Evolutionary conservation across 2,797 vertebrate genomes (phyloP).

Genomic region (Diplodus puntazzo): DNA sequence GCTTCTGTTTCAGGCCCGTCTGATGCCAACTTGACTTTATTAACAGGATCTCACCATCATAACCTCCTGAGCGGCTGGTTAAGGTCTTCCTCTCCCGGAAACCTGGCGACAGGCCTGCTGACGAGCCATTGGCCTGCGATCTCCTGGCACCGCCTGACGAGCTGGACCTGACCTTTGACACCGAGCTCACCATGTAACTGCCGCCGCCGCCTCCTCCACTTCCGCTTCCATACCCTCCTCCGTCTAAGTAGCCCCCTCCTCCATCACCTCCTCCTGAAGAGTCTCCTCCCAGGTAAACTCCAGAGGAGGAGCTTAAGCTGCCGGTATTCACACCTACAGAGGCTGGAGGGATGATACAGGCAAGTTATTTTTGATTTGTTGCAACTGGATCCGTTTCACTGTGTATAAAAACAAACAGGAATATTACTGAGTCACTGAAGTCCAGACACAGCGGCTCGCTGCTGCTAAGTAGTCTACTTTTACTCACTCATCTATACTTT

Average conservation of each 20-base stretch:
- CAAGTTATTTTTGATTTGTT: constrained; percentile 35
- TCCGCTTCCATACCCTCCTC: constrained; percentile 64
- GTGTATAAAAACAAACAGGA: not conserved
- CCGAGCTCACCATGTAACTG: constrained; percentile 76
- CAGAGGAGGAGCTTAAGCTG: constrained; percentile 78
- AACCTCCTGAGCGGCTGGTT: constrained; percentile 88
- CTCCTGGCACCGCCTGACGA: constrained; percentile 89
- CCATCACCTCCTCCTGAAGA: constrained; percentile 75
- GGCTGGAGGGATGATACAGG: constrained; percentile 62
- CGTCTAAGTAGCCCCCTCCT: constrained; percentile 61
- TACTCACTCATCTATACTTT: not conserved
- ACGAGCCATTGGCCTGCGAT: constrained; percentile 86
- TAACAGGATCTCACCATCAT: constrained; percentile 89
- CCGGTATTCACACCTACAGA: constrained; percentile 78
- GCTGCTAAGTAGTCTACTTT: not conserved
- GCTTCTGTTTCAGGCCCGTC: not conserved
- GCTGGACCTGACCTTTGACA: constrained; percentile 84
- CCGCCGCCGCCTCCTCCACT: constrained; percentile 30
- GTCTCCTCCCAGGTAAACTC: constrained; percentile 77
- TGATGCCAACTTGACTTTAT: constrained; percentile 32
- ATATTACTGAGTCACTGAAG: constrained; percentile 12
- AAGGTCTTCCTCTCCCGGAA: constrained; percentile 91
- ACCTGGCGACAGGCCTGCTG: constrained; percentile 88
- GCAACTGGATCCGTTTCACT: constrained; percentile 4
- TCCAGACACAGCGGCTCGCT: not conserved